Base-by-base conservation (phyloP, 2,888 invertebrate species). In the Nymphalis polychloros region DNA sequence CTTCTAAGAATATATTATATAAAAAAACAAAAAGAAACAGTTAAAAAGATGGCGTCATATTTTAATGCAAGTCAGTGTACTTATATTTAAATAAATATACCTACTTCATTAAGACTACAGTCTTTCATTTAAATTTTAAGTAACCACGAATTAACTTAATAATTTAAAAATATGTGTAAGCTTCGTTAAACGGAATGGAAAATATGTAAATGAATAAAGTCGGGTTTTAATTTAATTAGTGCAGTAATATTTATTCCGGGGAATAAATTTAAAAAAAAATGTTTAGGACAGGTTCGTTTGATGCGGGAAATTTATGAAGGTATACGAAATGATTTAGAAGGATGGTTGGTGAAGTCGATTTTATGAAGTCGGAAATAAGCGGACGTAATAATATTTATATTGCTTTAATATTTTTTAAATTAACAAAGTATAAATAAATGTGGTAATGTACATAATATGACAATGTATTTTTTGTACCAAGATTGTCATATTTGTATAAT, bases 131-230 rank as follows among this genome's bases (percentile, higher is more conserved):
- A 35, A 57, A 57, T n/a, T 57, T 19, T 41, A 19, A 41, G 35
- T 35, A 8, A 19, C n/a, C 52, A 47, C 52, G 50, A 19, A 41
- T 19, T 60, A 10, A 52, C 27, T 27, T 31, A 47, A 46, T 49
- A 17, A 46, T 60, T 60, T 60, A 47, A 27, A 53, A 49, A 49
- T n/a, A 57, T 57, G 20, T 52, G 53, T 65, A 52, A 65, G 46
- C 50, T 46, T 52, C 27, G 50, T 46, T 47, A 41, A 60, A 60
- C 52, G 8, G 19, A 48, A 47, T 60, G 60, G 52, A 65, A 60
- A 60, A 60, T 60, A 53, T 60, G 60, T 41, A 65, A 65, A 65
- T 60, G 4, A 65, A 60, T 46, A 59, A 59, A 59, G 52, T 31
- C 65, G 47, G 52, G 65, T 52, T 60, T 53, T 49, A 46, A 46